Evolutionary conservation across 2,113 vertebrate genomes (phyloP).

Genomic region (Nycticorax nycticorax): DNA sequence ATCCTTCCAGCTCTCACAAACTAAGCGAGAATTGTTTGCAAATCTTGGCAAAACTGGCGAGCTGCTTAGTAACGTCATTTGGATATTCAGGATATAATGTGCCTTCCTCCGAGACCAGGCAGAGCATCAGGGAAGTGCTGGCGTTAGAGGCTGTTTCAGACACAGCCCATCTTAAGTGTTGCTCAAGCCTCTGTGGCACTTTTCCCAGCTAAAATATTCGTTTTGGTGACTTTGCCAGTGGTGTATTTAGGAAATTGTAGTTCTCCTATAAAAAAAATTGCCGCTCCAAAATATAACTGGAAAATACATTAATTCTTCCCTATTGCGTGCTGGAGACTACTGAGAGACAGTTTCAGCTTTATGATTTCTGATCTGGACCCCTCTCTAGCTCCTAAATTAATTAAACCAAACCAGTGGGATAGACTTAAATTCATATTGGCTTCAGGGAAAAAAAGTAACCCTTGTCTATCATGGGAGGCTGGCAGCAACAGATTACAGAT

Average conservation of each 20-base stretch:
- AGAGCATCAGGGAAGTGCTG: background rate
- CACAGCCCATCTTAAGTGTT: background rate
- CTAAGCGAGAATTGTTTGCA: background rate
- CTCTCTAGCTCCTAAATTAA: slow-evolving; percentile 34
- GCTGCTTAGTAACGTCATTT: background rate
- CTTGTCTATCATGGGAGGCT: slow-evolving; percentile 8
- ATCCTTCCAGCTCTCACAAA: background rate
- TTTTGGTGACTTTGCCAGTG: background rate
- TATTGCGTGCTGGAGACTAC: background rate
- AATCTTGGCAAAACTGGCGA: background rate
- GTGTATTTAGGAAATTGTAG: background rate
- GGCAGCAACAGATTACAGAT: slow-evolving; percentile 22
- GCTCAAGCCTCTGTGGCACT: background rate
- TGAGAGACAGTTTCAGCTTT: background rate
- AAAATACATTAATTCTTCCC: background rate
- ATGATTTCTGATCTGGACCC: background rate
- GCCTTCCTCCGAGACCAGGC: background rate
- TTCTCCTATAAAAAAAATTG: background rate
- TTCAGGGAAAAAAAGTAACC: background rate
- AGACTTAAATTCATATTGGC: slow-evolving; percentile 21
- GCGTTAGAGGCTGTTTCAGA: background rate
- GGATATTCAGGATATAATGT: background rate
- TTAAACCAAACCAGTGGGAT: slow-evolving; percentile 22
- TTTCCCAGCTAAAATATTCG: background rate
- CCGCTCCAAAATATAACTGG: background rate